phyloP scores from a whole-genome alignment of 2,797 vertebrate genomes.

The Diceros bicornis region DNA sequence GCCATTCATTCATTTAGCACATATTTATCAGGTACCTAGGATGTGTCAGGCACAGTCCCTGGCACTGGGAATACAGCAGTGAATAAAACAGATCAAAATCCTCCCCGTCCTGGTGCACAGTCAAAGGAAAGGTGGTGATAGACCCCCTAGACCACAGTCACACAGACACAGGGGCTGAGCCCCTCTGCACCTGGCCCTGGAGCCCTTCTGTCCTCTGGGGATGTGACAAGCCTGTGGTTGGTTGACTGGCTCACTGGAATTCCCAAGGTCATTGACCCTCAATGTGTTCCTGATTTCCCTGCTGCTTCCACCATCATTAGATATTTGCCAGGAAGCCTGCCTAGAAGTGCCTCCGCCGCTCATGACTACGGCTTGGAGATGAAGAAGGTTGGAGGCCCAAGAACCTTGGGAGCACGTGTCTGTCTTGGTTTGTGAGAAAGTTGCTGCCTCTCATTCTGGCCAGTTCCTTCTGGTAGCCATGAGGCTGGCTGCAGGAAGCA shows the following conservation, averaged over 20 bases:
- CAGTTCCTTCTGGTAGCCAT: not conserved
- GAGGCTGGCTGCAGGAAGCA: not conserved
- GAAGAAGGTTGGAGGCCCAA: not conserved
- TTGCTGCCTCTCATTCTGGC: not conserved
- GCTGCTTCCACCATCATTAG: not conserved
- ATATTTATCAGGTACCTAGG: not conserved
- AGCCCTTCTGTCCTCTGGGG: not conserved
- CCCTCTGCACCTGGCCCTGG: not conserved
- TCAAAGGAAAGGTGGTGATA: not conserved
- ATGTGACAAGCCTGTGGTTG: not conserved
- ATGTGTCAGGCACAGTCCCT: not conserved
- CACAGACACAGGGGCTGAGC: not conserved
- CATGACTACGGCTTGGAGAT: too few relatives aligned
- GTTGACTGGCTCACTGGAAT: not conserved
- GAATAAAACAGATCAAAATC: not conserved
- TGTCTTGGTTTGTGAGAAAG: not conserved
- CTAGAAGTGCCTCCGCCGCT: not conserved
- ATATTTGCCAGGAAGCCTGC: not conserved
- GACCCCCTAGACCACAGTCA: too few relatives aligned
- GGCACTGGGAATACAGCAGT: not conserved
- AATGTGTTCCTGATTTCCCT: not conserved
- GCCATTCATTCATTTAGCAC: not conserved
- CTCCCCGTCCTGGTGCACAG: not conserved
- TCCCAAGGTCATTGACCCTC: not conserved
- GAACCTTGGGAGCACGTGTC: rapidly evolving